A percentile compares a stretch with the other conserved stretches of the same genome.
These are phyloP conservation scores for Lasioglossum leucozonium DNA, from an alignment of 2,888 invertebrate species.

Conservation along the genomic window DNA sequence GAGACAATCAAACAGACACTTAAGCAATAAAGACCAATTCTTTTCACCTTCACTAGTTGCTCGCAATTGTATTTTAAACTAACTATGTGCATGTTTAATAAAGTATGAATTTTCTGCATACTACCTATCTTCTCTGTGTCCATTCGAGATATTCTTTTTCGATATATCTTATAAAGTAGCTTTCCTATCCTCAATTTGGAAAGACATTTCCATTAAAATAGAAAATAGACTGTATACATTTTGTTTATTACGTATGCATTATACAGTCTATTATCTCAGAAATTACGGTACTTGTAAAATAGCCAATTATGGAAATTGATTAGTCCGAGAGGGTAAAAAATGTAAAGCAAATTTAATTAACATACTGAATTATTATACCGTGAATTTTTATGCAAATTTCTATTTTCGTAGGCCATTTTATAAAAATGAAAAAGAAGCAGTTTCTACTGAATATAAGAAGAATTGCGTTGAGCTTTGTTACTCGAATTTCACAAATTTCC, in stretches of 20 bases:
- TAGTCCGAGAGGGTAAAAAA: too few species aligned
- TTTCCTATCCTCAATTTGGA: too few species aligned
- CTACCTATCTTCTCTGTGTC: background rate
- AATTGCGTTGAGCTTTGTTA: too few species aligned
- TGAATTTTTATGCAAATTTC: too few species aligned
- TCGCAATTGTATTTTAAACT: constrained; percentile 11
- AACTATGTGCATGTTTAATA: constrained; percentile 2
- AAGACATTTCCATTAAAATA: background rate
- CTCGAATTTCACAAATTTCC: too few species aligned
- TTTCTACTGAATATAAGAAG: background rate
- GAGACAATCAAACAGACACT: constrained; percentile 10
- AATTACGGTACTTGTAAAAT: too few species aligned
- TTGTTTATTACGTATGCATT: background rate
- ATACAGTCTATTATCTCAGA: background rate
- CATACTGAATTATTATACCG: too few species aligned
- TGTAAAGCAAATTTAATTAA: too few species aligned
- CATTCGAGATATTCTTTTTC: background rate
- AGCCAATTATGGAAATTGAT: too few species aligned
- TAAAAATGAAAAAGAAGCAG: too few species aligned
- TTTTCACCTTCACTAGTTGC: constrained; percentile 9
- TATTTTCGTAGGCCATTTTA: too few species aligned
- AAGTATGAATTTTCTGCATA: background rate
- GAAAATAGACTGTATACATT: background rate
- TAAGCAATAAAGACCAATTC: constrained; percentile 13
- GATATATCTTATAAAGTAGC: background rate